Base-by-base conservation (phyloP, 2,113 vertebrate species). In the Spermophilus dauricus region DNA sequence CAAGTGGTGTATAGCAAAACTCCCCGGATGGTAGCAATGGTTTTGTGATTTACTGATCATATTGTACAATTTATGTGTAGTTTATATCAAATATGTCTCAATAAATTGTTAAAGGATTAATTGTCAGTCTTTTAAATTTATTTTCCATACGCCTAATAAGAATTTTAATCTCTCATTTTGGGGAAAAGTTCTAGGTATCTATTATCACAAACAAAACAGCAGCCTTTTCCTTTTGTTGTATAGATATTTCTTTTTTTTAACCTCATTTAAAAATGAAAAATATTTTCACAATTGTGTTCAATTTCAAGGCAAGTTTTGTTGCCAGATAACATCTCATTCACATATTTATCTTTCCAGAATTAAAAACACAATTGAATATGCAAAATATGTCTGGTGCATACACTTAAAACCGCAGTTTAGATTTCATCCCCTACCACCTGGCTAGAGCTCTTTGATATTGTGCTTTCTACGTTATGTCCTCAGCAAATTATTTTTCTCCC, bases 201-300 rank as follows among this genome's bases (percentile, higher is more conserved):
- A 13, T 34, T 76, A 45, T n/a, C 9, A 16, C 63, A 56, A 70
- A 77, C 5, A 85, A 53, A 69, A 88, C 0, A 88, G 3, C 8
- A 89, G 22, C 63, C 83, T 65, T 80, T 80, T 63, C 76, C 20
- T 91, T 69, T 2, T 17, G 92, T 10, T 65, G 34, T 37, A 61
- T 67, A 80, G 13, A 65, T 82, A 58, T 51, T 88, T 87, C 1
- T 80, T 28, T 58, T 92, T 28, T 58, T 90, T 48, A 48, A 93
- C 80, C 18, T 16, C 42, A 93, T 42, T 95, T 81, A 82, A 92
- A 91, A 89, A 28, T 51, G 5, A 94, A 91, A 63, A 42, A n/a
- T 72, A 30, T 69, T 92, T 48, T 48, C 37, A 37, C 56, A 67
- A 65, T 42, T 96, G 67, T 67, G 1, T 6, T 93, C 65, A 58